These are phyloP conservation scores for Pristionchus fissidentatus DNA, from an alignment of 2,888 invertebrate genomes.

Conservation along the genomic window DNA sequence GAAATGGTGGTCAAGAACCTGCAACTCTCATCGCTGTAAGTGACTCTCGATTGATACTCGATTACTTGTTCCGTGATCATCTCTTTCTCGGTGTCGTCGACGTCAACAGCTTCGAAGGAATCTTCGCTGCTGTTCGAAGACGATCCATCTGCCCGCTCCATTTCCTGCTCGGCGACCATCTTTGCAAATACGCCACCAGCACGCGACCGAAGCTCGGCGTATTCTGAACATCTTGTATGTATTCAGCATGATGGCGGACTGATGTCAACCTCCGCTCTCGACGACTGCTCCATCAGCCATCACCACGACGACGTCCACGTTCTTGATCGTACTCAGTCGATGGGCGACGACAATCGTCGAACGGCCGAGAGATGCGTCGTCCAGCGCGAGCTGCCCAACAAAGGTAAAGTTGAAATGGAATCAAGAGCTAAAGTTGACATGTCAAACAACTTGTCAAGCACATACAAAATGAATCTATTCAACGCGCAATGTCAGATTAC, in stretches of 20 bases:
- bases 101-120: slow-evolving; percentile 1
- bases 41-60: too few relatives aligned
- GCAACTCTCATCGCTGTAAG: too few relatives aligned
- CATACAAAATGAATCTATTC: too few relatives aligned
- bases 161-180: neutral
- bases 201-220: neutral
- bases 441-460: neutral
- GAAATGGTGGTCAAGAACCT: neutral
- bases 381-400: slow-evolving; percentile 24
- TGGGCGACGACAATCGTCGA: slow-evolving; percentile 34
- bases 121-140: neutral
- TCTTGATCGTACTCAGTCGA: slow-evolving; percentile 44
- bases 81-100: neutral
- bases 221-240: neutral
- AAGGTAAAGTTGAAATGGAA: too few relatives aligned
- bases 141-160: neutral
- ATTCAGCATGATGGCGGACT: too few relatives aligned
- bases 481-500: too few relatives aligned
- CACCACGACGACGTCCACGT: slow-evolving; percentile 59
- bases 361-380: slow-evolving; percentile 13
- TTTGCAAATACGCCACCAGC: neutral
- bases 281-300: slow-evolving; percentile 54
- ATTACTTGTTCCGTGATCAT: neutral
- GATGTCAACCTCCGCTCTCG: neutral
- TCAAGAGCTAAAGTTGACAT: too few relatives aligned